Base-by-base conservation (phyloP, 2,113 vertebrate species). In the Vanacampus margaritifer region DNA sequence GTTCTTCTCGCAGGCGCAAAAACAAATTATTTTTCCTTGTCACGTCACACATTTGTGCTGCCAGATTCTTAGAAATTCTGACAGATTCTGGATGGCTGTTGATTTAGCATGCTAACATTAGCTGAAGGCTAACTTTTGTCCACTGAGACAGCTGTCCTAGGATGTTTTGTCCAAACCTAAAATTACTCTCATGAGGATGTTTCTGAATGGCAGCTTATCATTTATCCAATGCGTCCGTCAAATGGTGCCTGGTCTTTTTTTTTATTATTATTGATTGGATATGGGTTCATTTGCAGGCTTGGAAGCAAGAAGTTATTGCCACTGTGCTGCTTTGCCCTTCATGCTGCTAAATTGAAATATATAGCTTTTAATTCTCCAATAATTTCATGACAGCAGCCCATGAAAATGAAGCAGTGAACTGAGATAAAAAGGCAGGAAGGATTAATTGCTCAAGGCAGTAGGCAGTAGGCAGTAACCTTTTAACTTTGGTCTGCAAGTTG, bases 151-250 rank as follows among this genome's bases (percentile, higher is more conserved):
- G 56, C 76, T 84, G 80, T 81, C 50, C 53, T 78, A 79, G 78
- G 81, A 73, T 79, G 83, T 67, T 56, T 86, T 87, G 88, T 88
- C 88, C 32, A 79, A 87, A 79, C 76, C 78, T 70, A 67, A 75
- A 65, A 69, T 39, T 3, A 64, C 61, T 79, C 86, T 87, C 83
- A 10, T 24, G 73, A 84, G 89, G 65, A 50, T 7, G 3, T 70
- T 37, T 76, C 24, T 85, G 84, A 90, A 77, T 88, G 86, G 78
- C 83, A 87, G 77, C 72, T 82, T 77, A 81, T 79, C 86, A 81
- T 88, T 88, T 84, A 69, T 67, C 74, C 45, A 35, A 24, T 32
- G 66, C 69, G 63, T 64, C 65, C 51, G 26, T 60, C 28, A 65
- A 71, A 72, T 26, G 12, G 3, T 54, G 51, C 12, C 23, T 0